Evolutionary conservation across 2,888 invertebrate species (phyloP).

Genomic region (Acleris sparsana): DNA sequence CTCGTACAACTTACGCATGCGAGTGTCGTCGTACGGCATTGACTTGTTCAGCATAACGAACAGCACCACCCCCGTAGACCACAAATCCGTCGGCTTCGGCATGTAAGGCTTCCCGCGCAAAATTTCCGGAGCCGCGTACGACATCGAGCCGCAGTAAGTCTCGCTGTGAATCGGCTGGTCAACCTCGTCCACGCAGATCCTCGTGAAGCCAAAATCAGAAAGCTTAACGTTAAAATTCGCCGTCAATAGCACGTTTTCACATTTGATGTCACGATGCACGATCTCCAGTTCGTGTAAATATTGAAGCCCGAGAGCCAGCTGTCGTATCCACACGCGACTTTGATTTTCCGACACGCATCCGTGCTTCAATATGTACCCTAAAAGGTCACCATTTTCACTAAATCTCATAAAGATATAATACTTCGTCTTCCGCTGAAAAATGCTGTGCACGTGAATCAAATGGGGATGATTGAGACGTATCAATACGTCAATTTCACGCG

Average conservation of each 20-base stretch:
- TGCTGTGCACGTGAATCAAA: slow-evolving; percentile 90
- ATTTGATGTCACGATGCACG: slow-evolving; percentile 91
- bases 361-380: slow-evolving; percentile 88
- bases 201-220: slow-evolving; percentile 92
- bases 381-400: slow-evolving; percentile 90
- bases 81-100: slow-evolving; percentile 89
- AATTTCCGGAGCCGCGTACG: slow-evolving; percentile 94
- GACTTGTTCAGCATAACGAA: slow-evolving; percentile 93
- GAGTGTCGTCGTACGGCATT: slow-evolving; percentile 92
- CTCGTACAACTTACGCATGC: slow-evolving; percentile 88
- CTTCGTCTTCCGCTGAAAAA: slow-evolving; percentile 87
- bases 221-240: slow-evolving; percentile 89
- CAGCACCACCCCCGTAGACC: slow-evolving; percentile 91
- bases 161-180: slow-evolving; percentile 84
- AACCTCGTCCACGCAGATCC: slow-evolving; percentile 67
- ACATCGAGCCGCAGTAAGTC: slow-evolving; percentile 93
- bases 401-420: slow-evolving; percentile 91
- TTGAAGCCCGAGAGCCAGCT: slow-evolving; percentile 87
- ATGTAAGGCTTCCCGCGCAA: slow-evolving; percentile 88
- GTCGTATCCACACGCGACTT: slow-evolving; percentile 87
- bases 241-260: slow-evolving; percentile 90
- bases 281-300: slow-evolving; percentile 90
- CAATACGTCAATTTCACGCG: slow-evolving; percentile 91
- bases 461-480: slow-evolving; percentile 90
- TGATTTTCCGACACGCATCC: slow-evolving; percentile 88